Conservation (phyloP, 1,140 invertebrate species). For the Dryas iulia region DNA sequence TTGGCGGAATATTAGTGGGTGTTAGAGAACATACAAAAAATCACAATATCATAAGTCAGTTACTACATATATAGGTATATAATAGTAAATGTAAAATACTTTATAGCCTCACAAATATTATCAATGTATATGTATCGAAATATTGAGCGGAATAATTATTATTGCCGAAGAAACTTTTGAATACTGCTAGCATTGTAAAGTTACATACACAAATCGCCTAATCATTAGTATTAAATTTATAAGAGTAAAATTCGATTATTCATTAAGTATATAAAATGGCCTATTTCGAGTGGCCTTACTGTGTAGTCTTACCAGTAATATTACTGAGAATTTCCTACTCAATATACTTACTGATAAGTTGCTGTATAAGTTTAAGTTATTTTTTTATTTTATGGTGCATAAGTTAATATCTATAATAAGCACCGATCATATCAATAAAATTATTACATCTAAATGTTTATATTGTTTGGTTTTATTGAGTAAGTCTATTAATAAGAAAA, state of each 20-base stretch:
- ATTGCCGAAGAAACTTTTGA: conserved; percentile 3
- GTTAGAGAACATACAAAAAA: conserved; percentile 25
- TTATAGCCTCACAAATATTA: conserved; percentile 29
- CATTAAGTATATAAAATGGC: too few relatives aligned
- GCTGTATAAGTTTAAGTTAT: too few relatives aligned
- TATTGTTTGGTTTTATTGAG: too few relatives aligned
- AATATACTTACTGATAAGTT: too few relatives aligned
- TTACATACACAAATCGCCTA: not conserved
- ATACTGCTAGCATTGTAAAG: not conserved
- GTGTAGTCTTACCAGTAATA: too few relatives aligned
- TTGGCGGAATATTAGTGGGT: conserved; percentile 6
- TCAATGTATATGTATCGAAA: conserved; percentile 25
- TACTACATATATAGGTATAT: conserved; percentile 16
- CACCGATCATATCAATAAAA: too few relatives aligned
- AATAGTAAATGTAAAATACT: conserved; percentile 18
- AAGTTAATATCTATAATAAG: too few relatives aligned
- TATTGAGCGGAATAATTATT: conserved; percentile 34
- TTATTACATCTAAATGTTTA: too few relatives aligned
- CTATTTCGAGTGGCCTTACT: too few relatives aligned
- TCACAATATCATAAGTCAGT: conserved; percentile 23
- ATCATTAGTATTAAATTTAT: not conserved
- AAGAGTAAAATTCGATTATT: conserved; percentile 3
- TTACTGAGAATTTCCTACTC: too few relatives aligned
- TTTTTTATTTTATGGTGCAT: too few relatives aligned
- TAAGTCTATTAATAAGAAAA: too few relatives aligned